Evolutionary conservation across 2,113 vertebrate genomes (phyloP).

Genomic region (Corythornis madagascariensis): DNA sequence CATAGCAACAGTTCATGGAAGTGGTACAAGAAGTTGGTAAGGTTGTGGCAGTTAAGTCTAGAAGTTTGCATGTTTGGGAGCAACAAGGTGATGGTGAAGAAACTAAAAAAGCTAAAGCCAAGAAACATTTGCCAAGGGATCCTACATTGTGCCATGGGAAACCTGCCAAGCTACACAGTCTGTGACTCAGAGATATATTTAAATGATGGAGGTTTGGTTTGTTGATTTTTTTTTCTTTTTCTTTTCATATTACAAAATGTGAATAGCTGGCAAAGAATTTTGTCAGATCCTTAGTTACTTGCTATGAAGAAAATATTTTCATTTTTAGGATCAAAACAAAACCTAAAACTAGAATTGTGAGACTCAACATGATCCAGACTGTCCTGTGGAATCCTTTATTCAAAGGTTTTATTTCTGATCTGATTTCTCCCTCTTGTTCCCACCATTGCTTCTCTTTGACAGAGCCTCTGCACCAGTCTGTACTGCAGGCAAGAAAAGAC

Average conservation of each 20-base stretch:
- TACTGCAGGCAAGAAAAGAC: not conserved
- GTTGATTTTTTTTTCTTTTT: not conserved
- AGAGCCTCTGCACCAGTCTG: not conserved
- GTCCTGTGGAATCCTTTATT: constrained; percentile 27
- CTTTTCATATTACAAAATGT: constrained; percentile 21
- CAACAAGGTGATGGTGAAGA: constrained; percentile 9
- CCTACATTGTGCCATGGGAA: not conserved
- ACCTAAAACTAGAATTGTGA: constrained; percentile 38
- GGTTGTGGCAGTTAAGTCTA: not conserved
- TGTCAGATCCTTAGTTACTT: constrained; percentile 39
- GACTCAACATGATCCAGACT: constrained; percentile 18
- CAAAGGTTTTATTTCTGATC: constrained; percentile 17
- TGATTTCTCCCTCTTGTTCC: not conserved
- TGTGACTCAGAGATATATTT: constrained; percentile 48
- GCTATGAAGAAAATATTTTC: constrained; percentile 41
- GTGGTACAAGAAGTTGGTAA: not conserved
- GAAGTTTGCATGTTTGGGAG: not conserved
- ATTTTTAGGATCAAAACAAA: constrained; percentile 53
- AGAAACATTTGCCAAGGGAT: constrained; percentile 43
- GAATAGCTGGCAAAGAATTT: constrained; percentile 34
- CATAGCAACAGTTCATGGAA: not conserved
- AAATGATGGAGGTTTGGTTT: not conserved
- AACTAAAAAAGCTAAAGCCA: constrained; percentile 15
- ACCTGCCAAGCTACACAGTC: constrained; percentile 23
- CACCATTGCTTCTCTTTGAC: not conserved